Percentiles rank a stretch among this genome's conserved stretches.
Evolutionary conservation across 2,888 invertebrate species (phyloP).

Genomic region (Dryomyza anilis): DNA sequence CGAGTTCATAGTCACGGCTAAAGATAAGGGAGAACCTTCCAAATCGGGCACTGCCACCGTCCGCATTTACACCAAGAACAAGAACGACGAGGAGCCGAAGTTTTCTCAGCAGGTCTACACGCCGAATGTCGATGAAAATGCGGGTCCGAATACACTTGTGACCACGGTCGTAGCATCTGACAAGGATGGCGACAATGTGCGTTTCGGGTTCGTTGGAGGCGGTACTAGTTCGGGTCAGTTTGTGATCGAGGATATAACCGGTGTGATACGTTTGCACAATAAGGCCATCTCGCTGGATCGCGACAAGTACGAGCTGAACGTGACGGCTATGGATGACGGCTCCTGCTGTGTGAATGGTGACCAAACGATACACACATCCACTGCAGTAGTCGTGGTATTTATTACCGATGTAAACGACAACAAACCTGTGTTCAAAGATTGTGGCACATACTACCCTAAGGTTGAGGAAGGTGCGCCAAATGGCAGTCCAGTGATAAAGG

Average conservation of each 20-base stretch:
- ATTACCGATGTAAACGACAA: conserved; percentile 97
- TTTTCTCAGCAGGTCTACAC: conserved; percentile 96
- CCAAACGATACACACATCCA: conserved; percentile 86
- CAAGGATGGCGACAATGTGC: conserved; percentile 95
- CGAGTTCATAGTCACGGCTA: conserved; percentile 91
- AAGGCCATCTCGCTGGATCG: conserved; percentile 86
- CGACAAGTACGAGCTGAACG: conserved; percentile 94
- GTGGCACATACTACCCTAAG: conserved; percentile 89
- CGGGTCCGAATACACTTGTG: conserved; percentile 91
- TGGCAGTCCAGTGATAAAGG: conserved; percentile 91
- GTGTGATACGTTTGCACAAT: conserved; percentile 87
- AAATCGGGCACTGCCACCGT: conserved; percentile 93
- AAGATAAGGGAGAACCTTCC: conserved; percentile 92
- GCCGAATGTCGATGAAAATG: conserved; percentile 94
- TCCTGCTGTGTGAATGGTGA: conserved; percentile 93
- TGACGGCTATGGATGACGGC: conserved; percentile 97
- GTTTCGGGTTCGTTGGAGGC: conserved; percentile 90
- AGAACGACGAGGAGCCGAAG: conserved; percentile 96
- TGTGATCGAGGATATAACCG: conserved; percentile 93
- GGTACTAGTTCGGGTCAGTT: conserved; percentile 90
- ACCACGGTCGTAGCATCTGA: conserved; percentile 97
- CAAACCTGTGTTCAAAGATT: conserved; percentile 94
- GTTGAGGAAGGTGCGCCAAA: conserved; percentile 94
- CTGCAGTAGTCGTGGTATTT: conserved; percentile 93
- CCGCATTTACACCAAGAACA: conserved; percentile 95